Base-by-base conservation (phyloP, 2,113 vertebrate genomes). In the Rhodinocichla rosea region DNA sequence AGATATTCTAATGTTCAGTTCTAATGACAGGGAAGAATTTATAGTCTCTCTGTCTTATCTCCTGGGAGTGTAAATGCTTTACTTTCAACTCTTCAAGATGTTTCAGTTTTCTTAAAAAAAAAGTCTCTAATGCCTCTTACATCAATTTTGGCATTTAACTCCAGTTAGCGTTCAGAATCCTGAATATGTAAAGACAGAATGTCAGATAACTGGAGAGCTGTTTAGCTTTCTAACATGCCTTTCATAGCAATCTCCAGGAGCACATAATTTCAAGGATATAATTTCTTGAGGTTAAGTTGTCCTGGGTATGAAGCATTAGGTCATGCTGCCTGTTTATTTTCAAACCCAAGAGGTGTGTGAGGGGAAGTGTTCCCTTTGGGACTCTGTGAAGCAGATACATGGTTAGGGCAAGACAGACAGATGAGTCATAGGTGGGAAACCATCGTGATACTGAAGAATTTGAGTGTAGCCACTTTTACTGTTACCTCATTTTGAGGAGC, bases 401-500 rank as follows among this genome's bases (percentile, higher is more conserved):
- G 3, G 45, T 64, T 27, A 22, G 47, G 39, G 59, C 28, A 88
- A 80, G 56, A 77, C 85, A 89, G 77, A 16, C 40, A 79, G 44
- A 84, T 82, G 87, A 94, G 37, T 96, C 71, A 90, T 30, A 30
- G 60, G 55, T 95, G 50, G 39, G 70, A 95, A 95, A 85, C 37
- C 37, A 50, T 40, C 0, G 0, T 63, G 55, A 21, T 76, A 69
- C 44, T 50, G 69, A 92, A 70, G 87, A 89, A 93, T 92, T 79
- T 82, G n/a, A 62, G 55, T 79, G 62, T 27, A 64, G 16, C n/a
- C 67, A 32, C 55, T 91, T 76, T 93, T 44, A 88, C 14, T 3
- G 3, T 55, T 68, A 50, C 44, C 45, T 94, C 45, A 55, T 50
- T 74, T 92, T 83, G 71, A 85, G 59, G 21, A 80, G 15, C 40